Evolutionary conservation across 1,140 invertebrate genomes (phyloP), one percentile per base, ranked within the genome.

Genomic region (Eumeta japonica): DNA sequence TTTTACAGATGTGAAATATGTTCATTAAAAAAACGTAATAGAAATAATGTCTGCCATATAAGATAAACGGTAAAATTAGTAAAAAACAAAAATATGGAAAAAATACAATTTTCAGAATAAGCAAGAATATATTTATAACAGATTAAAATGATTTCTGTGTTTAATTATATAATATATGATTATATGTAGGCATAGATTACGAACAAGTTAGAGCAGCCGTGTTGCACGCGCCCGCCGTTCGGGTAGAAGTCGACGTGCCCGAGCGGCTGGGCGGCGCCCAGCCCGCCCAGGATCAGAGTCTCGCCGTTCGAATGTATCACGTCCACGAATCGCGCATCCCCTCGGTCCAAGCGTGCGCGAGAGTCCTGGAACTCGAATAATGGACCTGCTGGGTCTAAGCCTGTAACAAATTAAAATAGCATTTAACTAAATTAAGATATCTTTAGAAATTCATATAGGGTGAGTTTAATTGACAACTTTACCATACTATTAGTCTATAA

Each of bases 241-340:
- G 90, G 90, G 58, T 93, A 94, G 58, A 94, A 95, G 62, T 95
- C 92, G 0, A 94, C 89, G 55, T 97, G 87, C 0, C 88, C 92
- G 82, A 90, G 87, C 0, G 90, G 87, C 59, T 93, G 87, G 73
- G 85, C 88, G 1, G 87, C 86, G 2, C 91, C 90, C 9, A 93
- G 59, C 0, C 89, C 89, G 1, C 91, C 91, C 27, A 92, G 73
- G 17, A 94, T 85, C 1, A 94, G 70, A 43, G 90, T 90, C 55
- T 93, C 90, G 0, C 91, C 93, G 62, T 97, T 94, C 10, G 90
- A 92, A 59, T 97, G 94, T 29, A 97, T 95, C 0, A 94, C 90
- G 61, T 97, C 94, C 0, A 97, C 94, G 62, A 95, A 96, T 27
- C 84, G 79, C 0, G 94, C 94, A 67, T 96, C 93, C 0, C 77